Base-by-base conservation (phyloP, 2,797 vertebrate species). In the Karalla daura region DNA sequence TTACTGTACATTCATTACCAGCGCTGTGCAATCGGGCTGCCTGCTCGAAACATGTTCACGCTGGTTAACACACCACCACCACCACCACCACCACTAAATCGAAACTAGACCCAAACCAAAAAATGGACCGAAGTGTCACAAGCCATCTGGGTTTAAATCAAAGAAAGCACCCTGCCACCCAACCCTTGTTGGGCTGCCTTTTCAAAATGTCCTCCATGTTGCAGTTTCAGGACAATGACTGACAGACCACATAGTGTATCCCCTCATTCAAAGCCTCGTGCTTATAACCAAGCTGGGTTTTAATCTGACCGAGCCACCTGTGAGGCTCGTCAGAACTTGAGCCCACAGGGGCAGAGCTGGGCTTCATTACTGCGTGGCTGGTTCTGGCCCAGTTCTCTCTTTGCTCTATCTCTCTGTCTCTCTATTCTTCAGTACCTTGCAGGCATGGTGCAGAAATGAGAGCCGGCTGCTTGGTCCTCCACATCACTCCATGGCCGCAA, bases 231-330 rank as follows among this genome's bases (percentile, higher is more conserved):
- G 83, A 91, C 89, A 90, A 90, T 89, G 90, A 85, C 68, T 89
- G 88, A 87, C 88, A 86, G 82, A 81, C 84, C 59, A 51, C 53
- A 70, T 75, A 87, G 70, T 70, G 56, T 79, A 69, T 75, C 72
- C 72, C 78, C 64, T 69, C 71, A 83, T 90, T 91, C 89, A 92
- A 91, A 92, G 81, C 83, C 68, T 32, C 41, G 68, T 80, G 75
- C 84, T 89, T 78, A 83, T 77, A 89, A 88, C 80, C 67, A 76
- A 72, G 70, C 78, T 66, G 77, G 69, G 84, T 88, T 92, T 92
- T 93, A 93, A 93, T 93, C 88, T 92, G 86, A 88, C 77, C 77
- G n/a, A 74, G 78, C 91, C 91, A 93, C 91, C 92, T 93, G 92
- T 91, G 89, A 91, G 86, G 80, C 86, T 86, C 84, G 83, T 92